These are phyloP conservation scores for Crypturellus tataupa DNA, from an alignment of 2,797 vertebrate genomes.

Conservation along the genomic window DNA sequence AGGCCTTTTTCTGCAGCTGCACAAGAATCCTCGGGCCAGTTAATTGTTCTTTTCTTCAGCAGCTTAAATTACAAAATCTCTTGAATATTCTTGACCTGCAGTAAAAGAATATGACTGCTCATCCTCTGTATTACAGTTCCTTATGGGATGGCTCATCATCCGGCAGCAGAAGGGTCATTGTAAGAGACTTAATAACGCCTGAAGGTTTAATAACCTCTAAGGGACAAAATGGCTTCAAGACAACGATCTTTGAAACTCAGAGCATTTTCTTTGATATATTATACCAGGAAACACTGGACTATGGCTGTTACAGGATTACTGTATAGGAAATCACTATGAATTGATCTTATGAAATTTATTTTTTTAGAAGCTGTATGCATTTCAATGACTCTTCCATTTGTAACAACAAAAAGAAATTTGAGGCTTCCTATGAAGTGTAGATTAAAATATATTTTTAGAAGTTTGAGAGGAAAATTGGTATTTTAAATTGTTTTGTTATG, in stretches of 20 bases:
- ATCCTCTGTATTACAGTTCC: slow-evolving; percentile 29
- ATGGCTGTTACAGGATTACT: background rate
- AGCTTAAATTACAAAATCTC: slow-evolving; percentile 55
- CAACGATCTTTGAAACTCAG: background rate
- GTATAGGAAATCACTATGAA: background rate
- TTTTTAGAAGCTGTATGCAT: background rate
- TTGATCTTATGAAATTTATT: background rate
- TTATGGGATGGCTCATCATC: background rate
- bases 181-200: slow-evolving; percentile 35
- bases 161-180: background rate
- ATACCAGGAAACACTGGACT: background rate
- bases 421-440: background rate
- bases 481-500: background rate
- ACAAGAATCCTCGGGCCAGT: slow-evolving; percentile 1
- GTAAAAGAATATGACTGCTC: background rate
- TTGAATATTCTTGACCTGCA: slow-evolving; percentile 49
- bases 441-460: background rate
- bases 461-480: background rate
- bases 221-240: slow-evolving; percentile 26
- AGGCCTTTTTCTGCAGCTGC: slow-evolving; percentile 34
- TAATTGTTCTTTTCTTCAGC: slow-evolving; percentile 62
- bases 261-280: slow-evolving; percentile 33
- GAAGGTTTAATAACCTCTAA: slow-evolving; percentile 50
- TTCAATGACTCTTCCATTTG: background rate
- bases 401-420: background rate